Percentiles rank a stretch among this genome's conserved stretches.
Evolutionary conservation across 1,140 invertebrate species (phyloP).

Genomic region (Neodiprion pinetum): DNA sequence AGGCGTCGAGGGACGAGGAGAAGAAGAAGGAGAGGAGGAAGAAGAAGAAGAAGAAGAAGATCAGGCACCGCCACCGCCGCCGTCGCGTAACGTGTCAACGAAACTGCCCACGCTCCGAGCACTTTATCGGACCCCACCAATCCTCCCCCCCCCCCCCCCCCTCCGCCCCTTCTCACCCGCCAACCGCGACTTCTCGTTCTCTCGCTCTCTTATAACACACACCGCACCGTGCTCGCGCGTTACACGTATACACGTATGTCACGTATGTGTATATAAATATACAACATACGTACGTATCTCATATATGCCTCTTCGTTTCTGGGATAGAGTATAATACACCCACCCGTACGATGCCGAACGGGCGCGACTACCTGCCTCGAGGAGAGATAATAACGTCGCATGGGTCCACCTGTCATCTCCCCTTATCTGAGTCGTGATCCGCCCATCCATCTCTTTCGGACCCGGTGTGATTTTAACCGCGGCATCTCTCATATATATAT

Average conservation of each 20-base stretch:
- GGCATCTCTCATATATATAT: too few species aligned
- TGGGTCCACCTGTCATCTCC: conserved; percentile 50
- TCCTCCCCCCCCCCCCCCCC: conserved; percentile 18
- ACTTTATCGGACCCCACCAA: conserved; percentile 31
- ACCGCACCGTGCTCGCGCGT: too few species aligned
- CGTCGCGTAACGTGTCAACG: conserved; percentile 14
- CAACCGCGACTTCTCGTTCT: too few species aligned
- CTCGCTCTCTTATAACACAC: too few species aligned
- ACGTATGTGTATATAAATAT: too few species aligned
- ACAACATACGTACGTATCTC: too few species aligned
- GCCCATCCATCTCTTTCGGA: conserved; percentile 42
- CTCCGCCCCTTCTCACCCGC: too few species aligned
- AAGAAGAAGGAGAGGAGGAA: not conserved
- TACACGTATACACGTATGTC: too few species aligned
- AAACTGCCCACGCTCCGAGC: conserved; percentile 24
- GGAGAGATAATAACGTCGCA: not conserved
- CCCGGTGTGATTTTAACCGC: not conserved
- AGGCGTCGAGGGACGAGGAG: not conserved
- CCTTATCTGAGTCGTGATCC: conserved; percentile 45
- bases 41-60: not conserved
- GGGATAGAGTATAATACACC: not conserved
- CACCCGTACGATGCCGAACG: not conserved
- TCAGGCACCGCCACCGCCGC: not conserved
- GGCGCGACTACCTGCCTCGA: not conserved
- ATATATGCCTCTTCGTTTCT: too few species aligned